Percentiles rank a stretch among this genome's conserved stretches.
Conservation (phyloP, 2,888 invertebrate genomes). For the Rhagonycha lutea region DNA sequence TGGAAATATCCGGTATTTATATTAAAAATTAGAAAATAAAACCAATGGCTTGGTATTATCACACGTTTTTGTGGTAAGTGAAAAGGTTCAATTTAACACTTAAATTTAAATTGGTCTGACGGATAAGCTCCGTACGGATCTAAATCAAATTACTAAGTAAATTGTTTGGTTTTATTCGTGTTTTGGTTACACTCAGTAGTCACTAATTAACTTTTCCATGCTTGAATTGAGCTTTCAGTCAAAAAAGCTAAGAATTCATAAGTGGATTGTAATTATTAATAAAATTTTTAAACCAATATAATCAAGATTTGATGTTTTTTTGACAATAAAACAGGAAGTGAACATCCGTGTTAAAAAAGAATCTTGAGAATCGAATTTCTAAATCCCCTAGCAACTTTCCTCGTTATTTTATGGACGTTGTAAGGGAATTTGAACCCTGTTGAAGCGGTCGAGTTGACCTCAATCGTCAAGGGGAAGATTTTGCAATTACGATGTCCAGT, state of each 20-base stretch:
- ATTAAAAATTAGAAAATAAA: conserved; percentile 15
- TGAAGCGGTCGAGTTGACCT: neutral
- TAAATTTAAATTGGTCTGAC: conserved; percentile 5
- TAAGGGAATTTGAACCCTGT: conserved; percentile 17
- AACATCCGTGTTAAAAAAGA: neutral
- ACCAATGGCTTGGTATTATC: conserved; percentile 8
- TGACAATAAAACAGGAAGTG: neutral
- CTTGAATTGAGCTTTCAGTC: neutral
- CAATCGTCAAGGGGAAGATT: neutral
- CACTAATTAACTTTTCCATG: conserved; percentile 7
- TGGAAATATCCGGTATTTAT: conserved; percentile 11
- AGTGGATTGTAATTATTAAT: neutral
- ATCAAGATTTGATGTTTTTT: neutral
- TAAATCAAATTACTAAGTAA: conserved; percentile 14
- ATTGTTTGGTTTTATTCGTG: conserved; percentile 16
- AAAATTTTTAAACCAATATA: neutral
- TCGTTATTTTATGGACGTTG: neutral
- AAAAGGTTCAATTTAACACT: conserved; percentile 14
- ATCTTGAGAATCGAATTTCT: neutral
- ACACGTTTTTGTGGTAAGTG: conserved; percentile 28
- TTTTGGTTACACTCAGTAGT: conserved; percentile 14
- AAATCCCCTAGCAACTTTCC: neutral
- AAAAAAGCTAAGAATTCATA: neutral
- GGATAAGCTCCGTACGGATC: neutral
- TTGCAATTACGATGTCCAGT: neutral